Conservation (phyloP, 1,140 invertebrate genomes). For the Aporrectodea caliginosa region DNA sequence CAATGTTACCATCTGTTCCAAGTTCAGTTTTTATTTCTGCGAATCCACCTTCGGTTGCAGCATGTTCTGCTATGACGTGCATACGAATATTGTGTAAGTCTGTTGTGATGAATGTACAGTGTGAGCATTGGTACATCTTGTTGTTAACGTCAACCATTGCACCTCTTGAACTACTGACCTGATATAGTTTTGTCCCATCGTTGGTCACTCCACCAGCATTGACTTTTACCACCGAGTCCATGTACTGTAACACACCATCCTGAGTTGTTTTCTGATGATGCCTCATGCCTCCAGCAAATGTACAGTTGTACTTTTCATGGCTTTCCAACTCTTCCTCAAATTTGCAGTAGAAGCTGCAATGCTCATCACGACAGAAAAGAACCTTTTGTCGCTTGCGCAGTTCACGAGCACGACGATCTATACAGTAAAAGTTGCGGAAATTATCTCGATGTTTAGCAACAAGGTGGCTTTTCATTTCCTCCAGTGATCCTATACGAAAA, state of each 20-base stretch:
- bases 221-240: neutral
- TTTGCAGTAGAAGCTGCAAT: slow-evolving; percentile 22
- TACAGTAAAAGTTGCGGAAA: slow-evolving; percentile 8
- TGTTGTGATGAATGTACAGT: slow-evolving; percentile 22
- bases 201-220: neutral
- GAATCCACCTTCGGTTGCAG: slow-evolving; percentile 7
- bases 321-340: neutral
- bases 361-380: slow-evolving; percentile 11
- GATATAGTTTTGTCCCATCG: neutral
- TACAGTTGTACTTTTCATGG: neutral
- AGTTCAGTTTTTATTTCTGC: slow-evolving; percentile 21
- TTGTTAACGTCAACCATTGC: neutral
- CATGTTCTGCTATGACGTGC: slow-evolving; percentile 15
- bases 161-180: neutral
- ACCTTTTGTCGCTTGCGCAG: slow-evolving; percentile 19
- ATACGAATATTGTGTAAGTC: slow-evolving; percentile 8
- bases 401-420: slow-evolving; percentile 18
- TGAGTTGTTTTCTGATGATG: neutral
- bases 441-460: neutral
- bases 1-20: slow-evolving; percentile 15
- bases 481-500: neutral
- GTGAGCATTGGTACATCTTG: slow-evolving; percentile 27
- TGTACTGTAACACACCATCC: neutral
- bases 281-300: neutral
- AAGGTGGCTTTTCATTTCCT: neutral